These are phyloP conservation scores for Sycophaga agraensis DNA, from an alignment of 1,140 invertebrate genomes.

Conservation along the genomic window DNA sequence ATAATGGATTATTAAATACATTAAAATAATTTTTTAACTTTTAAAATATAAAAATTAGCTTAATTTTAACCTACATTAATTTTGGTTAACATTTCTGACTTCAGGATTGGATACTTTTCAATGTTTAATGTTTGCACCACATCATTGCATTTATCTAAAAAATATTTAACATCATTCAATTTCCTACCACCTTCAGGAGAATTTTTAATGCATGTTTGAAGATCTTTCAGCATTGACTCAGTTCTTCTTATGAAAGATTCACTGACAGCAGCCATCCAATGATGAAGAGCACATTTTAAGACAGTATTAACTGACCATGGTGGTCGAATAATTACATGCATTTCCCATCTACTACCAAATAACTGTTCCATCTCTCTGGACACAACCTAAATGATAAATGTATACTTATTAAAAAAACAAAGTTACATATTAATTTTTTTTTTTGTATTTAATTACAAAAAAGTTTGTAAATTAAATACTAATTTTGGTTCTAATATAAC, in stretches of 20 bases:
- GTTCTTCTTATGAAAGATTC: conserved; percentile 40
- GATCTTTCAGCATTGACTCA: conserved; percentile 36
- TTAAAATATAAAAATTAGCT: neutral
- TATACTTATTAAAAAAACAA: neutral
- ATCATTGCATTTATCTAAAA: conserved; percentile 38
- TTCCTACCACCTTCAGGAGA: conserved; percentile 34
- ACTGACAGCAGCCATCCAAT: conserved; percentile 50
- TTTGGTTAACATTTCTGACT: conserved; percentile 20
- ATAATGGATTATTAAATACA: neutral
- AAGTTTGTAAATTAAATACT: too few species aligned
- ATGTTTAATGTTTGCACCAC: conserved; percentile 39
- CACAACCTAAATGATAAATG: conserved; percentile 42
- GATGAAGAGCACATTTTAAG: conserved; percentile 51
- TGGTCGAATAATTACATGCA: conserved; percentile 44
- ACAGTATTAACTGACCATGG: conserved; percentile 46
- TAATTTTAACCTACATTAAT: conserved; percentile 34
- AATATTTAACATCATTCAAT: conserved; percentile 34
- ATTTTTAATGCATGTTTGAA: conserved; percentile 35
- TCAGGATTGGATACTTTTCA: conserved; percentile 37
- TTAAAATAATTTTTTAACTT: neutral
- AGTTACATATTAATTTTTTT: too few species aligned
- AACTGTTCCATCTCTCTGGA: conserved; percentile 44
- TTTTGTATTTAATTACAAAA: too few species aligned
- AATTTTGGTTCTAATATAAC: too few species aligned
- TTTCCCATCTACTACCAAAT: conserved; percentile 47